Conservation (phyloP, 2,113 vertebrate genomes). For the Cariama cristata region DNA sequence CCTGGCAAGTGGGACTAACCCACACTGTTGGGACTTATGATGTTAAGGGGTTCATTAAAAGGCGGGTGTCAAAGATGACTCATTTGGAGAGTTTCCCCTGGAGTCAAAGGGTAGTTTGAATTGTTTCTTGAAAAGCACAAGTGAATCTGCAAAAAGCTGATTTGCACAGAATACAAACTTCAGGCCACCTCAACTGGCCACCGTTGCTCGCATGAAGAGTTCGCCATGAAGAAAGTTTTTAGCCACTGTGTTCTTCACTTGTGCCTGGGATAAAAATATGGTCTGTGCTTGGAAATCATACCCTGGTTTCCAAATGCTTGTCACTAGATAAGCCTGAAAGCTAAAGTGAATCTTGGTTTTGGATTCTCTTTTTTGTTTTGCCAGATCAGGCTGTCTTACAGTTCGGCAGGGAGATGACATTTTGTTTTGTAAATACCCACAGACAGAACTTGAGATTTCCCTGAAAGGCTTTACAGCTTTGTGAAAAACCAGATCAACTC, state of each 20-base stretch:
- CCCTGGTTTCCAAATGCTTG: not conserved
- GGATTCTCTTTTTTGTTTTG: not conserved
- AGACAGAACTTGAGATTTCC: not conserved
- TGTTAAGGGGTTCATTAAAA: not conserved
- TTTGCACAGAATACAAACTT: not conserved
- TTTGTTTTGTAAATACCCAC: slow-evolving; percentile 23
- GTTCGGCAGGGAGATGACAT: not conserved
- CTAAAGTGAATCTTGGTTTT: not conserved
- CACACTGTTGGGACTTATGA: not conserved
- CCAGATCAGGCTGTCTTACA: not conserved
- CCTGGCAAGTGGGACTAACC: not conserved
- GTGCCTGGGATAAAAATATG: not conserved
- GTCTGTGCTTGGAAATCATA: not conserved
- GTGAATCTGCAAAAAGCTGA: not conserved
- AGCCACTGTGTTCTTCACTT: not conserved
- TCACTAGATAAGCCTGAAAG: not conserved
- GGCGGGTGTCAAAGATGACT: not conserved
- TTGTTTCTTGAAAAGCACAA: not conserved
- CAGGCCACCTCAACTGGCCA: not conserved
- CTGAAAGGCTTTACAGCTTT: not conserved
- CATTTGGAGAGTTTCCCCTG: not conserved
- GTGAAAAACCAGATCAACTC: not conserved
- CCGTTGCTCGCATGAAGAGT: not conserved
- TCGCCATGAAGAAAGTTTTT: not conserved
- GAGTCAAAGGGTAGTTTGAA: not conserved